Evolutionary conservation across 2,888 invertebrate genomes (phyloP), one percentile per base, ranked within the genome.

Genomic region (Heliconius hortense): DNA sequence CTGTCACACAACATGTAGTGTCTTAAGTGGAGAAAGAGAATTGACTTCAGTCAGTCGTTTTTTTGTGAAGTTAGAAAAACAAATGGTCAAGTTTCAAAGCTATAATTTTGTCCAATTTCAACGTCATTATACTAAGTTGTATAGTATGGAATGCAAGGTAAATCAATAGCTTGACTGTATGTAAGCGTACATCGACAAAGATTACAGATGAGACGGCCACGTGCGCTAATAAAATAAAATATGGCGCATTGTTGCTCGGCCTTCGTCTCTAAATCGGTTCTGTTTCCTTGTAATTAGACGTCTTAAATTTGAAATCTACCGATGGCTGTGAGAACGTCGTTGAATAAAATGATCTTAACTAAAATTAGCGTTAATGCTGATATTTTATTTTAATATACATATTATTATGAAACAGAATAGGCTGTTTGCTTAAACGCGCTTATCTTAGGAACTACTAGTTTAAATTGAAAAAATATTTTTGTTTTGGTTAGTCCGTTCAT

Each of bases 241-340:
- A 82, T 80, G 76, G 76, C 81, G 79, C 74, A 82, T 82, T 82
- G 82, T 82, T 76, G n/a, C 60, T 21, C 77, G 81, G 69, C 82
- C 82, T 82, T 82, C 79, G 39, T 56, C 28, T 28, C 73, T 68
- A 72, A 75, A 77, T 77, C 75, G 53, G 75, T 73, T 60, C 69
- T 77, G 72, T 72, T 75, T 77, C 72, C 76, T 68, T 74, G 64
- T 74, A 74, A 74, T 74, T 70, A 74, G 64, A 53, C 26, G 35
- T 74, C 26, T 70, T 53, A 18, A 63, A 31, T 70, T 70, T 59
- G 18, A 60, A 60, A 60, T 31, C n/a, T 56, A n/a, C 24, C 60
- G 24, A 60, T 71, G 64, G 64, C 31, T n/a, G 10, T 53, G 28
- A 53, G 21, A 48, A 68, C 67, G 28, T 28, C n/a, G 21, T 39